These are phyloP conservation scores for Augochlorella aurata DNA, from an alignment of 2,888 invertebrate genomes.

Conservation along the genomic window DNA sequence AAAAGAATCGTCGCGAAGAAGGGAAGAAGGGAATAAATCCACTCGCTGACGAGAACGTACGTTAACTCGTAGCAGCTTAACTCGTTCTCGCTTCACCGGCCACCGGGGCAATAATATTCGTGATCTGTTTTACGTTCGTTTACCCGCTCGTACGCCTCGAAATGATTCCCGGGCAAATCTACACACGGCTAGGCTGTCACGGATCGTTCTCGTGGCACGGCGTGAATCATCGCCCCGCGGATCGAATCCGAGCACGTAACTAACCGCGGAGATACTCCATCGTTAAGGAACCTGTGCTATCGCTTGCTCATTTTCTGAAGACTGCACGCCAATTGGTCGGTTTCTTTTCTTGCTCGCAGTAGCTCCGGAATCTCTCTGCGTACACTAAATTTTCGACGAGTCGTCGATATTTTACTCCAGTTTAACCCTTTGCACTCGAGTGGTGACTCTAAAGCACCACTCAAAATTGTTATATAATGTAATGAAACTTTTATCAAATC, in stretches of 20 bases:
- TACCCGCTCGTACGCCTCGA: slow-evolving; percentile 35
- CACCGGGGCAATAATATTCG: slow-evolving; percentile 52
- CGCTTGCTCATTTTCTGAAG: slow-evolving; percentile 26
- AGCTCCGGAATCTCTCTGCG: too few relatives aligned
- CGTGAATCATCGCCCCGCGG: slow-evolving; percentile 38
- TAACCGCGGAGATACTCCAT: slow-evolving; percentile 33
- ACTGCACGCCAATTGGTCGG: background rate
- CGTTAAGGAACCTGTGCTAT: slow-evolving; percentile 31
- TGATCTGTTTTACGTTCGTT: slow-evolving; percentile 44
- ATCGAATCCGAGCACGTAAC: slow-evolving; percentile 50
- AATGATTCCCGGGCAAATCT: slow-evolving; percentile 42
- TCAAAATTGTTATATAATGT: too few relatives aligned
- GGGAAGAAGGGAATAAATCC: slow-evolving; percentile 9
- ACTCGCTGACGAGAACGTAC: slow-evolving; percentile 39
- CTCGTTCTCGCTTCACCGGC: slow-evolving; percentile 40
- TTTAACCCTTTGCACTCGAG: too few relatives aligned
- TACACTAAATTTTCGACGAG: too few relatives aligned
- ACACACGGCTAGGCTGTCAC: slow-evolving; percentile 40
- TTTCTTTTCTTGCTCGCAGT: slow-evolving; percentile 14
- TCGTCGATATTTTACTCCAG: too few relatives aligned
- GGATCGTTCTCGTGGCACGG: slow-evolving; percentile 16
- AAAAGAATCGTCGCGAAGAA: slow-evolving; percentile 1
- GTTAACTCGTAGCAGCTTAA: slow-evolving; percentile 14
- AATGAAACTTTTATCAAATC: too few relatives aligned
- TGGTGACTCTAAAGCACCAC: too few relatives aligned